These are phyloP conservation scores for Drosophila macrospina DNA, from an alignment of 2,888 invertebrate genomes.

Conservation along the genomic window DNA sequence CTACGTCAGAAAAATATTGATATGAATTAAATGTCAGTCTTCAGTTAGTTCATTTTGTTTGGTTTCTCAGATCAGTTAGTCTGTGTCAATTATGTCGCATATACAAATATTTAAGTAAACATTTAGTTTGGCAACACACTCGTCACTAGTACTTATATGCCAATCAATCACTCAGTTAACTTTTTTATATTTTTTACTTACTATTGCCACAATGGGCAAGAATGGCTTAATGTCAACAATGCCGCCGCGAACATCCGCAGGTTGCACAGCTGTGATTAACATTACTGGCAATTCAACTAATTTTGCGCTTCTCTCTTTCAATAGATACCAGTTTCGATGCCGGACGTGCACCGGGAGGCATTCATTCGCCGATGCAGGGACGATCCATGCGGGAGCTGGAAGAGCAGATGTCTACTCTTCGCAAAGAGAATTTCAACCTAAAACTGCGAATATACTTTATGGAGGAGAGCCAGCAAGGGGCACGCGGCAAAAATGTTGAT, in stretches of 20 bases:
- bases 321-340: constrained; percentile 66
- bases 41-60: neutral
- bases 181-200: constrained; percentile 49
- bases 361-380: constrained; percentile 86
- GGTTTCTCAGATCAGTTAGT: neutral
- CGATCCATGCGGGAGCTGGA: constrained; percentile 95
- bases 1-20: too few species aligned
- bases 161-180: constrained; percentile 27
- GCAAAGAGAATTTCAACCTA: constrained; percentile 96
- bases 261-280: neutral
- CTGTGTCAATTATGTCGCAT: constrained; percentile 23
- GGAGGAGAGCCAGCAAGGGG: constrained; percentile 89
- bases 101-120: constrained; percentile 13
- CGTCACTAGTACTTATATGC: constrained; percentile 31
- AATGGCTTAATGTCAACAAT: constrained; percentile 19
- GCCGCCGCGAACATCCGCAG: constrained; percentile 7
- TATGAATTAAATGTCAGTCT: neutral
- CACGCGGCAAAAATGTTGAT: constrained; percentile 64
- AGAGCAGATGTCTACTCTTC: constrained; percentile 92
- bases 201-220: constrained; percentile 38
- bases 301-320: neutral
- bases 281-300: neutral
- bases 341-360: constrained; percentile 50
- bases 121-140: constrained; percentile 52
- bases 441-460: constrained; percentile 96